Evolutionary conservation across 1,140 invertebrate genomes (phyloP), one percentile per base, ranked within the genome.

Genomic region (Hypsibius dujardini): DNA sequence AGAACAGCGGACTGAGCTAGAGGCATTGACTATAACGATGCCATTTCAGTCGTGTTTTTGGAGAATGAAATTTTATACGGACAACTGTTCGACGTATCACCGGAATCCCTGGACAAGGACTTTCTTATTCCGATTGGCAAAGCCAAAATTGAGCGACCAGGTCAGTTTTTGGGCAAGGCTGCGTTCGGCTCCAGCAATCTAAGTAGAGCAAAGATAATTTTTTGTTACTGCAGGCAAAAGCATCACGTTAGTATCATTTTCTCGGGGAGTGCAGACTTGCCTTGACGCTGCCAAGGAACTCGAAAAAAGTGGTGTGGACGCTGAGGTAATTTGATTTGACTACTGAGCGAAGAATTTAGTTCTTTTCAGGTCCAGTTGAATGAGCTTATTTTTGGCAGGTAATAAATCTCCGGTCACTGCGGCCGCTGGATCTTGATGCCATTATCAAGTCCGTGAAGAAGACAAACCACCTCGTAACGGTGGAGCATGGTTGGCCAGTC

Each of bases 31-130:
- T n/a, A n/a, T n/a, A n/a, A n/a, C n/a, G n/a, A n/a, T n/a, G n/a
- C n/a, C n/a, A n/a, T 62, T 67, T 47, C 15, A 47, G 95, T 99
- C 60, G 91, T 99, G 0, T 87, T 90, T 74, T 81, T 99, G 59
- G 96, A 99, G 81, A 95, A 99, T 82, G 96, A 99, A 83, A 83
- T 98, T 60, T 79, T 98, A 59, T 98, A 99, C 79, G 95, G 95
- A 76, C 80, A 85, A 56, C 82, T 86, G 73, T 98, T 92, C 83
- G 89, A 92, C 2, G 87, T 98, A 80, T 87, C 88, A 0, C 92
- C 96, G 76, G 89, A 97, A 77, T 90, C 88, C 1, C 77, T 94
- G 70, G 87, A 87, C 2, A 87, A 89, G 73, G 91, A 99, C 76
- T 99, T 98, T 79, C 77, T 96, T 0, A 62, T 98, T 47, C 95